Evolutionary conservation across 2,797 vertebrate genomes (phyloP), one percentile per base, ranked within the genome.

Genomic region (Paedocypris micromegethes): DNA sequence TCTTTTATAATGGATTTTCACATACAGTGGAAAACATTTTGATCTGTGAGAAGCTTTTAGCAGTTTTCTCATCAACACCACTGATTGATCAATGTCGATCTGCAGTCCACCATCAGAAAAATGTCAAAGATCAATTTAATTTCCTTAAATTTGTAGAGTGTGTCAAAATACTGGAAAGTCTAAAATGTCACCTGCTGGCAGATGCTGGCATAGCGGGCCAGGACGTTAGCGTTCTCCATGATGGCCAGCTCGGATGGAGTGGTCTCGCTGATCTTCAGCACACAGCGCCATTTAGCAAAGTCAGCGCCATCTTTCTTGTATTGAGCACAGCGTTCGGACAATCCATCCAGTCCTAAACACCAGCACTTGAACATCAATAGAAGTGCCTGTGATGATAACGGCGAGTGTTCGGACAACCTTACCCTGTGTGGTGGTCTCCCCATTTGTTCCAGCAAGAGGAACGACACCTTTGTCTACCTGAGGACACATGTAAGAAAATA

Each of bases 371-470:
- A 49, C 51, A 41, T 47, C n/a, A 40, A 4, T 9, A 45, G 3
- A 9, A 6, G 7, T 40, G 38, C 6, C 2, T n/a, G 45, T 39
- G 5, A 9, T 5, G 41, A 5, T 4, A 37, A 23, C 7, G 42
- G 38, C 9, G 5, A 61, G 2, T 6, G 43, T 6, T 43, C 9
- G 8, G 9, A 23, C 9, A 4, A 43, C 0, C 23, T 23, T 85
- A 98, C 96, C 96, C 88, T 98, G 96, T 2, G 96, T 98, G 74
- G 96, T 98, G 72, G 94, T 96, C 90, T 98, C 96, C 56, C 95
- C 96, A 51, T 97, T 90, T 0, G 96, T 98, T 77, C 96, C 96
- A 0, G 95, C 94, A 42, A 98, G 90, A 3, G 96, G 94, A 49
- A 97, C 96, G 0, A 98, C 96, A 47, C 96, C 96, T 85, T 98